Evolutionary conservation across 2,797 vertebrate species (phyloP), one percentile per base, ranked within the genome.

Genomic region (Scomberomorus guttatus): DNA sequence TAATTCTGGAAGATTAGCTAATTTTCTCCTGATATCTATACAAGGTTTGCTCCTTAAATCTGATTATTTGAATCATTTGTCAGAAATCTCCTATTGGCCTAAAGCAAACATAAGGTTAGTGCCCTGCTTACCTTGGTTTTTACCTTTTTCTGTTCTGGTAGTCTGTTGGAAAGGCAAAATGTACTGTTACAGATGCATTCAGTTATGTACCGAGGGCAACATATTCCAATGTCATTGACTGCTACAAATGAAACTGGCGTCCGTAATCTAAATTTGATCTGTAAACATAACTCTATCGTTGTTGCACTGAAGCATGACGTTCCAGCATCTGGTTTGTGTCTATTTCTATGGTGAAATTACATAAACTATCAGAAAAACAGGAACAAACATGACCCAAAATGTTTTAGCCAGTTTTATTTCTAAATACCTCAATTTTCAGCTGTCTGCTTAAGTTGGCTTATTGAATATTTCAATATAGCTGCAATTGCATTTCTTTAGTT

Each of bases 251-350:
- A 52, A 82, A 50, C 18, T 51, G 48, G 22, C 32, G 57, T 56
- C 50, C 70, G 18, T 24, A 50, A 61, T 72, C 42, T 3, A 39
- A 29, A 63, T 75, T 59, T 76, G 50, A 86, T 73, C 58, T 37
- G 14, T 57, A 42, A 56, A 52, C 20, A 20, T 32, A 69, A 69
- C 18, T 17, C 5, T 32, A 42, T 42, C 20, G 22, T 12, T 57
- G 62, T 11, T 54, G 4, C 24, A 56, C 51, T 80, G 58, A 62
- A 57, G 29, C 64, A 13, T 71, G 44, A 65, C 22, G 1, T 69
- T 10, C 0, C 27, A 58, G 46, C 51, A 69, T 61, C 8, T 73
- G 50, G 20, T 44, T 66, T 77, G 29, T 32, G 81, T 69, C 55
- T 74, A 56, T 55, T 66, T 58, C 64, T 42, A 61, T 52, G 27